Conservation (phyloP, 2,797 vertebrate species). For the Macroramphosus scolopax region DNA sequence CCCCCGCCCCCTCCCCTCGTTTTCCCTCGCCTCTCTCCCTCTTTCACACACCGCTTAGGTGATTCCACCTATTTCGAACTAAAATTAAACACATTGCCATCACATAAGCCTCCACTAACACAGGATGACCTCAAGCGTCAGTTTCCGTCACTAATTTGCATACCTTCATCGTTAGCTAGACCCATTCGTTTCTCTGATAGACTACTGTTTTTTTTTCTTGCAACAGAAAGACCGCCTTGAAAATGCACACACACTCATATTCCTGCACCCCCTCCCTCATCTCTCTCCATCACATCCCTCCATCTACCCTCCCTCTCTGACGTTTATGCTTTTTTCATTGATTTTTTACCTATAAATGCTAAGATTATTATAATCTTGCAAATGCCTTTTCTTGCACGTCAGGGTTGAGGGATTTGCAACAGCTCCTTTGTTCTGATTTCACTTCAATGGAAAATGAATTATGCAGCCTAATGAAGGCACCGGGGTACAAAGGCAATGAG, state of each 20-base stretch:
- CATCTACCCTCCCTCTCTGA: slow-evolving; percentile 67
- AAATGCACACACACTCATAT: slow-evolving; percentile 77
- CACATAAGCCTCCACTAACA: slow-evolving; percentile 37
- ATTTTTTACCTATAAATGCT: slow-evolving; percentile 35
- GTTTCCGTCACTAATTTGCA: slow-evolving; percentile 53
- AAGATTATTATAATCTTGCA: slow-evolving; percentile 20
- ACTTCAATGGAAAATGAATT: slow-evolving; percentile 52
- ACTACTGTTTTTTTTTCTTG: slow-evolving; percentile 67
- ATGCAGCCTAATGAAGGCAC: slow-evolving; percentile 48
- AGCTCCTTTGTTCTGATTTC: slow-evolving; percentile 69
- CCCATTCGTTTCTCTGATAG: slow-evolving; percentile 63
- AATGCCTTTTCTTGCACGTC: slow-evolving; percentile 17
- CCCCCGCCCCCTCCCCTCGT: slow-evolving; percentile 69
- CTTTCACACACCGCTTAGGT: slow-evolving; percentile 74
- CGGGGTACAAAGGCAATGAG: slow-evolving; percentile 56
- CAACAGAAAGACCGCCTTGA: slow-evolving; percentile 82
- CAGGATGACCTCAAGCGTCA: slow-evolving; percentile 20
- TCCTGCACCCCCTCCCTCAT: slow-evolving; percentile 71
- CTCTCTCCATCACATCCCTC: slow-evolving; percentile 73
- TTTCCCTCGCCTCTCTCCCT: slow-evolving; percentile 31
- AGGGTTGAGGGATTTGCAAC: slow-evolving; percentile 14
- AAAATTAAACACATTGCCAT: slow-evolving; percentile 61
- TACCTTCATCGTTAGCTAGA: slow-evolving; percentile 50
- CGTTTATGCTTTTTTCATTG: slow-evolving; percentile 56
- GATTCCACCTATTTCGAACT: slow-evolving; percentile 69